Evolutionary conservation across 2,888 invertebrate genomes (phyloP), one percentile per base, ranked within the genome.

Genomic region (Fissipunctia ypsillon): DNA sequence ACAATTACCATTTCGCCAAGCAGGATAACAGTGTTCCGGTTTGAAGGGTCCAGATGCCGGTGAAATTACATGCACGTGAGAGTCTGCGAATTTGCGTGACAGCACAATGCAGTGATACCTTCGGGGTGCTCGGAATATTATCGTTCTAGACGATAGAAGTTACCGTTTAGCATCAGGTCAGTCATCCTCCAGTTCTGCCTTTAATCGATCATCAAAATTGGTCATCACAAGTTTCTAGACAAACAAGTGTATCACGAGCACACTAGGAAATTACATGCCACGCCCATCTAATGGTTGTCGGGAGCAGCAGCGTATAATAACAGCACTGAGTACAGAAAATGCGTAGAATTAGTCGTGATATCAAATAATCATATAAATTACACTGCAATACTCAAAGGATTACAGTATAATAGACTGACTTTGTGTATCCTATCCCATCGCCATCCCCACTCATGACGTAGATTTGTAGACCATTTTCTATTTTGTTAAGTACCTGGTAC

Each of bases 1-100:
- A 54, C 22, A 69, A 59, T 48, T 48, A 69, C 38, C 59, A 54
- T 52, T 45, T 35, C 38, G 5, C 31, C 45, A 54, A 69, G 31
- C 59, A 60, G 31, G 38, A 76, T 69, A 48, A 31, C 45, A 59
- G 5, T 52, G 45, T 48, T 75, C 69, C 59, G 52, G 76, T 69
- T 60, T 41, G 25, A 45, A 52, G 59, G 69, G 69, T 52, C n/a
- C n/a, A 28, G 28, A 59, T 59, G 16, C 19, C n/a, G 28, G 28
- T 73, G 12, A 25, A 48, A 67, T 67, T 19, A 45, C 28, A 45
- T 45, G n/a, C 57, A 38, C n/a, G 22, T 35, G n/a, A 54, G 50
- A 60, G 73, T 48, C 38, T 45, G 43, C 10, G 3, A 52, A 41
- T 70, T 38, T 45, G 10, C 52, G n/a, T 45, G 28, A 45, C 22